Base-by-base conservation (phyloP, 2,113 vertebrate species). In the Anhinga rufa region DNA sequence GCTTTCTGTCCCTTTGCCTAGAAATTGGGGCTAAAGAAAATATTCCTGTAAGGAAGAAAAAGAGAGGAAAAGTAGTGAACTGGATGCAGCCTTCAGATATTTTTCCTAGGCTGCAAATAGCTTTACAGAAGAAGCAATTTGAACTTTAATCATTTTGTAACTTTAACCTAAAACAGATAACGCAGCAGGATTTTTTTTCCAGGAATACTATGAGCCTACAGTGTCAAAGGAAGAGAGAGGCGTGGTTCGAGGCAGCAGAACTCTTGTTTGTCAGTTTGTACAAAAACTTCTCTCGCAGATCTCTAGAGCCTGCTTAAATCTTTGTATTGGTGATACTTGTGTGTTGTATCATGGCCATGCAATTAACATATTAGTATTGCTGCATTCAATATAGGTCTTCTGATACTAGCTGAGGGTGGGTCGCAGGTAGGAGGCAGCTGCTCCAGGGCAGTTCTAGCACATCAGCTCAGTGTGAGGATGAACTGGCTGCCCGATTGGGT, bases 111-210 rank as follows among this genome's bases (percentile, higher is more conserved):
- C 52, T 77, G 44, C 66, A 82, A 61, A 75, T 11, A 70, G 31
- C 38, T 78, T 64, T 92, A 81, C 70, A 32, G 31, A 58, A 75
- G 60, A 51, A 85, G 34, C 64, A 57, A 52, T 90, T 78, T 94
- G 93, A 96, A 95, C 92, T 92, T 95, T 55, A 96, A 86, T 92
- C 1, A 32, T 83, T 94, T 92, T 85, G 69, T 79, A 87, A 64
- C 75, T 83, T 94, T 58, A 76, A 60, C 52, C 55, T 78, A 15
- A 42, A 51, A 16, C 36, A 82, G 91, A 72, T 90, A 92, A 93
- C 18, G 13, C 32, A 29, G 55, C 54, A 86, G 76, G 42, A 74
- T 1, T 72, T 84, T 90, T 90, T 93, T 90, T 74, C 66, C 9
- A 8, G 60, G 74, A 77, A 58, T 93, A 18, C 83, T 61, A 5